Evolutionary conservation across 2,888 invertebrate species (phyloP).

Genomic region (Dicycla oo): DNA sequence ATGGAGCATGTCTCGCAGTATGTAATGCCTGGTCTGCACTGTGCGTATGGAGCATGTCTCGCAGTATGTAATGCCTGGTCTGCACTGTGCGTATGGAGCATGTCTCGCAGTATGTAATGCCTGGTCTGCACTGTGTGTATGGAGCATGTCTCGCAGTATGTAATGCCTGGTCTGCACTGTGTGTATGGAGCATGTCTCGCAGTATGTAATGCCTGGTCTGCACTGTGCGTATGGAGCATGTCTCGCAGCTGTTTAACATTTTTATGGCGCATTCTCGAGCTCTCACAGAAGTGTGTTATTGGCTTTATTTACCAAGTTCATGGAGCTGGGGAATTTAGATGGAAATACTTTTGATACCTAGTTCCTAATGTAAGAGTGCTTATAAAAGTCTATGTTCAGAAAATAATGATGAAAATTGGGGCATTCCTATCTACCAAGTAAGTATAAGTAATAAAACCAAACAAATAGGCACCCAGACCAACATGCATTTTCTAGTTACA

Average conservation of each 20-base stretch:
- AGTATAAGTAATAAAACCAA: background rate
- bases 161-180: slow-evolving; percentile 3
- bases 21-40: slow-evolving; percentile 5
- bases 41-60: no score
- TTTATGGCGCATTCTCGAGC: slow-evolving; percentile 29
- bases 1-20: no score
- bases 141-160: no score
- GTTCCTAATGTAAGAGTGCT: background rate
- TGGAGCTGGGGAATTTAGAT: slow-evolving; percentile 5
- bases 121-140: background rate
- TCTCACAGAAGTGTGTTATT: slow-evolving; percentile 30
- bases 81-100: no score
- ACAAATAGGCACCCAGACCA: background rate
- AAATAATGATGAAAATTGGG: no score
- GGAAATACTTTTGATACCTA: background rate
- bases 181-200: no score
- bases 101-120: slow-evolving; percentile 16
- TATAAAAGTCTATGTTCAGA: background rate
- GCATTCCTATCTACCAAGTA: background rate
- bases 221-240: slow-evolving; percentile 30
- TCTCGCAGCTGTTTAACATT: slow-evolving; percentile 46
- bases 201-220: no score
- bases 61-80: slow-evolving; percentile 10
- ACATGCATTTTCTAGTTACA: no score
- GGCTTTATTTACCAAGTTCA: slow-evolving; percentile 43